These are phyloP conservation scores for Brotula barbata DNA, from an alignment of 2,797 vertebrate species.

Conservation along the genomic window DNA sequence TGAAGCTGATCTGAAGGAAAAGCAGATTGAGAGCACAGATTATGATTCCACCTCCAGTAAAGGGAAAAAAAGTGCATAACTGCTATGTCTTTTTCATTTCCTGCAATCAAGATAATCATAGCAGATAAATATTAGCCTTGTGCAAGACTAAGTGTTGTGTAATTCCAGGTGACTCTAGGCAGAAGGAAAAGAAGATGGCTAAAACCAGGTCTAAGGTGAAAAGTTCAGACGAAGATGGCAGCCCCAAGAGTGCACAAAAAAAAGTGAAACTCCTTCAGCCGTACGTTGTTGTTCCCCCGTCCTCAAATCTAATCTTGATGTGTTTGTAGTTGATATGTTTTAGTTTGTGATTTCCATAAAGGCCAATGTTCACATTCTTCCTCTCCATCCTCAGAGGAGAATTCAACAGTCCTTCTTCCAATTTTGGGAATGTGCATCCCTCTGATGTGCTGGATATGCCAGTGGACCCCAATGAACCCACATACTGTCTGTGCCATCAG, in stretches of 20 bases:
- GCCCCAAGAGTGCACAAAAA: conserved; percentile 91
- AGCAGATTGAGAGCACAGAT: conserved; percentile 95
- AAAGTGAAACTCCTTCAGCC: conserved; percentile 88
- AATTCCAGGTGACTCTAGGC: conserved; percentile 82
- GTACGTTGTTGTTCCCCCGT: conserved; percentile 49
- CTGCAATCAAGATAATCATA: neutral
- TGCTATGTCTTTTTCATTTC: neutral
- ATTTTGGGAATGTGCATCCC: conserved; percentile 94
- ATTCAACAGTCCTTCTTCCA: conserved; percentile 88
- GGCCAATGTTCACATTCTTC: neutral
- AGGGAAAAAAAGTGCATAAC: conserved; percentile 90
- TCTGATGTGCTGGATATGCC: conserved; percentile 99
- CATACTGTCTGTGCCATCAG: conserved; percentile 98
- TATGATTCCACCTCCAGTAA: conserved; percentile 97
- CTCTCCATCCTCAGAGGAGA: conserved; percentile 82
- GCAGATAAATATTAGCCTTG: neutral
- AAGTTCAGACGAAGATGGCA: conserved; percentile 91
- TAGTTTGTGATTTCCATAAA: neutral
- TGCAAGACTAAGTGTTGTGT: conserved; percentile 11
- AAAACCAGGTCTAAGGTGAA: conserved; percentile 94
- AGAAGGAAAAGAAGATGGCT: conserved; percentile 92
- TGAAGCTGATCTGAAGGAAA: conserved; percentile 96
- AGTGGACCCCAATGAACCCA: conserved; percentile 98
- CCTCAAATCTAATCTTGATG: neutral
- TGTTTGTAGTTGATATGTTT: neutral